Conservation (phyloP, 1,140 invertebrate species). For the Phenacoccus solenopsis region DNA sequence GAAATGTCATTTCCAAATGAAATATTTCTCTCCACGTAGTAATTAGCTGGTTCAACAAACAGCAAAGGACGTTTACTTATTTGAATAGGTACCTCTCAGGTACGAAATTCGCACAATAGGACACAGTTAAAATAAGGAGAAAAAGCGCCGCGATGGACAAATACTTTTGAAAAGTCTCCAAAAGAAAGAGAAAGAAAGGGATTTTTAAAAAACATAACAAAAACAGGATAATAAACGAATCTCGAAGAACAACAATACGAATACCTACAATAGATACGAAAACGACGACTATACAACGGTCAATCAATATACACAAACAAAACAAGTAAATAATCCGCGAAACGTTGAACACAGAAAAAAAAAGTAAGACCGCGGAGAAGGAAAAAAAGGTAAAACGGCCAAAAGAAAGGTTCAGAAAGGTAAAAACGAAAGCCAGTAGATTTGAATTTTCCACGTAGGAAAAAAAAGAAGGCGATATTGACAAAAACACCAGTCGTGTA, state of each 20-base stretch:
- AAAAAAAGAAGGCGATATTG: background rate
- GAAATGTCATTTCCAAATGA: too few relatives aligned
- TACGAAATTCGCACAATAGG: too few relatives aligned
- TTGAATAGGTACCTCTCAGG: too few relatives aligned
- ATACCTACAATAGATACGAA: background rate
- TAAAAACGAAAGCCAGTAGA: background rate
- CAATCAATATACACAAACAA: background rate
- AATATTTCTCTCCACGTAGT: too few relatives aligned
- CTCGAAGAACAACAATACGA: background rate
- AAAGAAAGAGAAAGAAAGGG: too few relatives aligned
- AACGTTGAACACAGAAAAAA: background rate
- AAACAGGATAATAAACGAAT: background rate
- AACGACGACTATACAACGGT: too few relatives aligned
- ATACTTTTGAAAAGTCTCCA: too few relatives aligned
- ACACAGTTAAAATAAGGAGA: too few relatives aligned
- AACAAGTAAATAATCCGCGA: background rate
- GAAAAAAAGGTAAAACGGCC: background rate
- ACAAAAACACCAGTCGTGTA: background rate
- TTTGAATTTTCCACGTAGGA: background rate
- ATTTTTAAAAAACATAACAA: background rate
- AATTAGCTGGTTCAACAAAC: too few relatives aligned
- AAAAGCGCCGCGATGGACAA: too few relatives aligned
- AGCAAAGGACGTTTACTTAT: too few relatives aligned
- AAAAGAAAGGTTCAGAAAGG: background rate
- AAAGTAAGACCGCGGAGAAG: background rate